Evolutionary conservation across 2,113 vertebrate genomes (phyloP).

Genomic region (Oreocharis arfaki): DNA sequence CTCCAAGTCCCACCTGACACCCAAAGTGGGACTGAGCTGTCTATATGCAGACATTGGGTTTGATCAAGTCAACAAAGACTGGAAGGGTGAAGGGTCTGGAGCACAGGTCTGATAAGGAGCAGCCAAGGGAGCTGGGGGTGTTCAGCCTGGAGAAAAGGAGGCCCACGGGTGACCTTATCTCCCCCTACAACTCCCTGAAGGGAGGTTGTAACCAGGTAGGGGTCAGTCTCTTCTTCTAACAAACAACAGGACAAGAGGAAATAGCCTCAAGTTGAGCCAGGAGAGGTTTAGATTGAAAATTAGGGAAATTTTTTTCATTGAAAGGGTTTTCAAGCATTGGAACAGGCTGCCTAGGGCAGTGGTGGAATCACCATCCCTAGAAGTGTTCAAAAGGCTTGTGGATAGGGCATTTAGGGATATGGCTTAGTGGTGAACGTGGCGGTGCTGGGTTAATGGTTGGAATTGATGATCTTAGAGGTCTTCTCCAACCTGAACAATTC

Average conservation of each 20-base stretch:
- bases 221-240: fast-evolving
- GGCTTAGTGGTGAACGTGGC: fast-evolving
- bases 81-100: neutral
- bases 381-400: neutral
- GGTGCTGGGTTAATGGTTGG: neutral
- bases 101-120: neutral
- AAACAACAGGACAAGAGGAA: neutral
- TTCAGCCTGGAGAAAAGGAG: neutral
- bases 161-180: neutral
- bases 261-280: neutral
- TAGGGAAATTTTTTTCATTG: too few species aligned
- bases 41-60: neutral
- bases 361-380: neutral
- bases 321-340: neutral
- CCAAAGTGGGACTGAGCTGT: neutral
- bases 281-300: neutral
- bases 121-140: neutral
- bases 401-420: neutral
- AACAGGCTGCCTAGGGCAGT: neutral
- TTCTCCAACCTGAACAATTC: neutral
- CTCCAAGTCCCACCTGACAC: neutral
- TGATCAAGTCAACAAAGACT: neutral
- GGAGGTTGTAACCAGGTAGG: neutral
- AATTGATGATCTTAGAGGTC: neutral
- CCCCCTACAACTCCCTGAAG: neutral